Conservation (phyloP, 2,113 vertebrate genomes). For the Nesoenas mayeri region DNA sequence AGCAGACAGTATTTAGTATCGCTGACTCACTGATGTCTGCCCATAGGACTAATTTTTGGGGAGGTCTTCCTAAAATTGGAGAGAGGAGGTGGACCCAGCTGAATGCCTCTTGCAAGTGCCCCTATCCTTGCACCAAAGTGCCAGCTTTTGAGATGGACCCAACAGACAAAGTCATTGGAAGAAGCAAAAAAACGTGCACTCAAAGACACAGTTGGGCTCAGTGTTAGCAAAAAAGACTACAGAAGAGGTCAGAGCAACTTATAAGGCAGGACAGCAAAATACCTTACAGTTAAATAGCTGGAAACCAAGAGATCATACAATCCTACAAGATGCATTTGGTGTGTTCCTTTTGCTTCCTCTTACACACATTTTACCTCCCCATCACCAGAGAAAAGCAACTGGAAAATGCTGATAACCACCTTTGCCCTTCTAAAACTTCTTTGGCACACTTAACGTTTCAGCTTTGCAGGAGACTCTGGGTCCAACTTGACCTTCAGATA, state of each 20-base stretch:
- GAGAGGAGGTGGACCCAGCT: neutral
- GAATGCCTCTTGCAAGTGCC: neutral
- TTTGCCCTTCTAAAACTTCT: slow-evolving; percentile 2
- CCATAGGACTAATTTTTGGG: neutral
- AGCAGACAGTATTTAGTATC: neutral
- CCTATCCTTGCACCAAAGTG: neutral
- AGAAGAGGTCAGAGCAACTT: neutral
- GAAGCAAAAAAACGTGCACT: neutral
- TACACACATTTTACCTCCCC: neutral
- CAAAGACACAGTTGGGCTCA: neutral
- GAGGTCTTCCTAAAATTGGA: neutral
- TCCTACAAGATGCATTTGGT: neutral
- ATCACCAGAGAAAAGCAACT: neutral
- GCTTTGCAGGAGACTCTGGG: neutral
- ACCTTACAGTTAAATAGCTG: neutral
- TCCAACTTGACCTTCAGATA: slow-evolving; percentile 43
- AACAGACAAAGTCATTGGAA: neutral
- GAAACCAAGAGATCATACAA: neutral
- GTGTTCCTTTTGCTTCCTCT: neutral
- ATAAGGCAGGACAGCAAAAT: neutral
- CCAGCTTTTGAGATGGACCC: neutral
- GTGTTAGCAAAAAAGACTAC: neutral
- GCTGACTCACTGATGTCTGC: neutral
- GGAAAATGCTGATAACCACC: neutral
- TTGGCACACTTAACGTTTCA: neutral